Conservation (phyloP, 2,797 vertebrate genomes). For the Galago senegalensis region DNA sequence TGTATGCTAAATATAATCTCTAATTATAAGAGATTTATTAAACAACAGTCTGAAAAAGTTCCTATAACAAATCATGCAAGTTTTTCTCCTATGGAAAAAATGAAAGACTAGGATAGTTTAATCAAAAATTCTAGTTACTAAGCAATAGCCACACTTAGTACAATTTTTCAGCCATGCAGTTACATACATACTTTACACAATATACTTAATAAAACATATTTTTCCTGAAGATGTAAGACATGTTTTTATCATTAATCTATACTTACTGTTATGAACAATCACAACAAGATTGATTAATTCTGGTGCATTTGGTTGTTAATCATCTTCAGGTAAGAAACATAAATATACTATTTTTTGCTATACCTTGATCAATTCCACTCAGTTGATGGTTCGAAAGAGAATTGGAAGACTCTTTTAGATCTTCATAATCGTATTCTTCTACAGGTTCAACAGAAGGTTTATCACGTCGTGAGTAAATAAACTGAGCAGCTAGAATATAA, state of each 20-base stretch:
- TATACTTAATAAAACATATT: slow-evolving; percentile 44
- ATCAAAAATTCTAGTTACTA: slow-evolving; percentile 23
- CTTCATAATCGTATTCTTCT: slow-evolving; percentile 93
- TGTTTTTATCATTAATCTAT: not conserved
- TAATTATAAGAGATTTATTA: not conserved
- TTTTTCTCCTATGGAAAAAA: slow-evolving; percentile 29
- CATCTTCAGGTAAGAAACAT: slow-evolving; percentile 44
- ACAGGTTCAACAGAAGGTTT: slow-evolving; percentile 92
- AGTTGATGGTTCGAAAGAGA: slow-evolving; percentile 87
- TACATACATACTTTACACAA: slow-evolving; percentile 41
- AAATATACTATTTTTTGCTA: slow-evolving; percentile 14
- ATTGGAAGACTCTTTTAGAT: slow-evolving; percentile 83
- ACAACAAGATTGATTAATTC: slow-evolving; percentile 26
- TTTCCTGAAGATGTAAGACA: slow-evolving; percentile 36
- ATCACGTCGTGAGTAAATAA: slow-evolving; percentile 96
- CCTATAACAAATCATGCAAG: slow-evolving; percentile 43
- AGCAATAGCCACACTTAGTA: not conserved
- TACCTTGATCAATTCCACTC: slow-evolving; percentile 95
- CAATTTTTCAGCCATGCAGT: slow-evolving; percentile 15
- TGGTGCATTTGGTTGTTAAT: not conserved
- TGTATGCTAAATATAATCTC: slow-evolving; percentile 22
- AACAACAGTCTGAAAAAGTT: not conserved
- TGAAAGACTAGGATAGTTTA: not conserved
- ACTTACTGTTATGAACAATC: slow-evolving; percentile 53
- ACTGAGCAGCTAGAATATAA: slow-evolving; percentile 95